Evolutionary conservation across 2,797 vertebrate species (phyloP), one percentile per base, ranked within the genome.

Genomic region (Euphonia xanthogaster): DNA sequence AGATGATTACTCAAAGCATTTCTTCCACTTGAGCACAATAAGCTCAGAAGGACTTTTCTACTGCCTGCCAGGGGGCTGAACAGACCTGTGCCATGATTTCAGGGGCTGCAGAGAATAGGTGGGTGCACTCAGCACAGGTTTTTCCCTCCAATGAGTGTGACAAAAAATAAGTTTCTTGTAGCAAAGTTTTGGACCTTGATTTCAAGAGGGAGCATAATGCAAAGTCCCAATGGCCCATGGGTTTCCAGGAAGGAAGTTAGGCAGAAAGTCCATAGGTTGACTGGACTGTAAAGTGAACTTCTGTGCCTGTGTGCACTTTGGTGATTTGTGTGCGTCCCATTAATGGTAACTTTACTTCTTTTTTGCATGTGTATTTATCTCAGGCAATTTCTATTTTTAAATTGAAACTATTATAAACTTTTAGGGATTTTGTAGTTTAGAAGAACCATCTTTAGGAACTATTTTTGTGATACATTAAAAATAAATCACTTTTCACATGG

Each of bases 141-240:
- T 90, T 80, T 39, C 27, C 23, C 5, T 80, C n/a, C 13, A 37
- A 3, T 14, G 31, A 67, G 12, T 47, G 16, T 2, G 5, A 10
- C 5, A 77, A 80, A 80, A 57, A 76, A 4, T 14, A 40, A 65
- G 21, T 53, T 82, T 80, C 6, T 80, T 71, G 10, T 30, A 80
- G 22, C 12, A 9, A 53, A 44, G 37, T 33, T 88, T 76, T 74
- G 60, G 45, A 70, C 11, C 31, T 72, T 91, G 47, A 76, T 33
- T 82, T 85, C 24, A 30, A 73, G 40, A 57, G 14, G 8, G 10
- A 88, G 9, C 10, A 14, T 44, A 63, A 28, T 39, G 33, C 44
- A 71, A 60, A 42, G 4, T 48, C 33, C 31, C 58, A 63, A 60
- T 0, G 12, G 11, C 4, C 20, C 33, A 51, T 0, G 1, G 37